A percentile compares a stretch with the other conserved stretches of the same genome.
Evolutionary conservation across 2,113 vertebrate genomes (phyloP).

Genomic region (Poeciliopsis occidentalis): DNA sequence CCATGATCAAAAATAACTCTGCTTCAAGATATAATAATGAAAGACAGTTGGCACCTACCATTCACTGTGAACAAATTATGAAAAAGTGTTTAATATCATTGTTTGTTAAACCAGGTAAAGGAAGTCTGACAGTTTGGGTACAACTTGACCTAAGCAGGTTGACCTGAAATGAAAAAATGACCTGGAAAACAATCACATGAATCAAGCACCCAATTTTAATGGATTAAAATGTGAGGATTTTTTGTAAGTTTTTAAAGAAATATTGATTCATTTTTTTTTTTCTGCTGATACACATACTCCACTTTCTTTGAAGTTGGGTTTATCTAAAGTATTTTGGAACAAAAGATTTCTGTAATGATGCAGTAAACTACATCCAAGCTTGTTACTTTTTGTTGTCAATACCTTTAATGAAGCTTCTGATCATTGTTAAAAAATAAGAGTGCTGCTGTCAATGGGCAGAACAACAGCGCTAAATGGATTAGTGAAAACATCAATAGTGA

Average conservation of each 20-base stretch:
- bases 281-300: not conserved
- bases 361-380: not conserved
- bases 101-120: too few relatives aligned
- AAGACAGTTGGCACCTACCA: not conserved
- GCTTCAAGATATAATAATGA: too few relatives aligned
- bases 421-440: not conserved
- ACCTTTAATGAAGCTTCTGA: not conserved
- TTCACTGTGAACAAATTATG: not conserved
- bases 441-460: not conserved
- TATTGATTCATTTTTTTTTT: too few relatives aligned
- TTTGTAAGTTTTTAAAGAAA: too few relatives aligned
- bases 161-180: not conserved
- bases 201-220: not conserved
- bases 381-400: not conserved
- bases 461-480: not conserved
- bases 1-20: not conserved
- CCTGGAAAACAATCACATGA: not conserved
- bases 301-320: not conserved
- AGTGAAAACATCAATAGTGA: not conserved
- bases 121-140: too few relatives aligned
- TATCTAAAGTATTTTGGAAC: not conserved
- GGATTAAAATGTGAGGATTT: too few relatives aligned
- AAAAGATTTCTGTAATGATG: not conserved
- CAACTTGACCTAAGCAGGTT: not conserved
- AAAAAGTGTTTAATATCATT: not conserved